phyloP scores from a whole-genome alignment of 2,797 vertebrate species.

The Monodelphis domestica region DNA sequence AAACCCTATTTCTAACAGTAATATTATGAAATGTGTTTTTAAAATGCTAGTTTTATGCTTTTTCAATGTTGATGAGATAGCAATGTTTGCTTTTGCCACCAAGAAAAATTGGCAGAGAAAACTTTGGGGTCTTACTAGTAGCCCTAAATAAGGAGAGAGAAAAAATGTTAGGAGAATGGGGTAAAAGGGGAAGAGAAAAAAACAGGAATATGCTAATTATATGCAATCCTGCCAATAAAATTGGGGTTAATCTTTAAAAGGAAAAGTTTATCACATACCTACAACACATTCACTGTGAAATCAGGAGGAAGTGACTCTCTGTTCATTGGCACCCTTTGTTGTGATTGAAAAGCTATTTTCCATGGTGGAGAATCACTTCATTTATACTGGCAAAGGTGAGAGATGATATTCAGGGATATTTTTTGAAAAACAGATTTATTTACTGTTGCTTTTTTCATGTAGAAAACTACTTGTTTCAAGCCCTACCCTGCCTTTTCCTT shows the following conservation, averaged over 20 bases:
- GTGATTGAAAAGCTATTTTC: neutral
- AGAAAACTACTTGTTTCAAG: neutral
- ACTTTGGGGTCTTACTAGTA: neutral
- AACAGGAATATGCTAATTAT: neutral
- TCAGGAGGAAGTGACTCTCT: neutral
- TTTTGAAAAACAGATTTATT: constrained; percentile 26
- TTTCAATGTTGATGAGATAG: constrained; percentile 16
- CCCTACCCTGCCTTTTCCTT: neutral
- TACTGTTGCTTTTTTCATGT: constrained; percentile 1
- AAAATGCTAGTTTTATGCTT: constrained; percentile 35
- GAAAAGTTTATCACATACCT: no score
- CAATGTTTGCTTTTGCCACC: constrained; percentile 4
- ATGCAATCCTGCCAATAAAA: constrained; percentile 11
- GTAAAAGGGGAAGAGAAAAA: neutral
- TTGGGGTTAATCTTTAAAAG: constrained; percentile 10
- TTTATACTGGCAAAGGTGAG: neutral
- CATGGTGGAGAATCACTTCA: neutral
- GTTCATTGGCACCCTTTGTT: neutral
- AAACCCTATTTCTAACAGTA: neutral
- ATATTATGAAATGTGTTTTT: constrained; percentile 30
- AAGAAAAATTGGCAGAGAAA: neutral
- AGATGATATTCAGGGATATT: neutral
- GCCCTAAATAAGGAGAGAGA: neutral
- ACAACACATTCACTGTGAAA: neutral
- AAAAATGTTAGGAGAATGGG: neutral